These are phyloP conservation scores for Ptychochromis oligacanthus DNA, from an alignment of 2,113 vertebrate genomes.

Conservation along the genomic window DNA sequence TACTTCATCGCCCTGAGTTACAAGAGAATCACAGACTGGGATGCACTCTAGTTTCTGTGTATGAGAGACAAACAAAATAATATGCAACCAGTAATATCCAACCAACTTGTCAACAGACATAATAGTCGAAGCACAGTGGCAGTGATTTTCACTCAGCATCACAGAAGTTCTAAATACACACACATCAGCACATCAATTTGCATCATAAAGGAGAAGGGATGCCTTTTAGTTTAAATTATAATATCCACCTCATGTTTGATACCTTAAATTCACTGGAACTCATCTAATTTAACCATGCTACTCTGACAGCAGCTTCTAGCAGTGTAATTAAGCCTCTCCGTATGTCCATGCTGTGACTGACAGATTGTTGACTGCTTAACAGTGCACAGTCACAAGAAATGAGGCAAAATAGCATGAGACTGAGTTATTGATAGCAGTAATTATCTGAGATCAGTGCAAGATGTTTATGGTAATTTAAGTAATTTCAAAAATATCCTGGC, in stretches of 20 bases:
- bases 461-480: conserved; percentile 15
- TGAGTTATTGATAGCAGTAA: conserved; percentile 47
- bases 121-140: not conserved
- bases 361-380: conserved; percentile 47
- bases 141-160: not conserved
- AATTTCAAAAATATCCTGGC: conserved; percentile 13
- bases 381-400: conserved; percentile 37
- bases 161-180: not conserved
- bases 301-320: conserved; percentile 13
- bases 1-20: conserved; percentile 21
- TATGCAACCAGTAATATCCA: not conserved
- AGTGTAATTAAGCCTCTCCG: conserved; percentile 32
- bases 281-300: not conserved
- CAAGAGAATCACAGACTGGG: not conserved
- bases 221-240: not conserved
- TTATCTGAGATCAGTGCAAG: conserved; percentile 37
- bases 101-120: not conserved
- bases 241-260: not conserved
- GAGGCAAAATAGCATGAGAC: conserved; percentile 25
- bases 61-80: not conserved
- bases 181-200: conserved; percentile 1
- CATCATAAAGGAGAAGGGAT: not conserved
- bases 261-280: conserved; percentile 14
- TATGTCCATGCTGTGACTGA: conserved; percentile 25
- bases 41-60: not conserved